phyloP scores from a whole-genome alignment of 2,113 vertebrate species.

The Gobiocypris rarus region DNA sequence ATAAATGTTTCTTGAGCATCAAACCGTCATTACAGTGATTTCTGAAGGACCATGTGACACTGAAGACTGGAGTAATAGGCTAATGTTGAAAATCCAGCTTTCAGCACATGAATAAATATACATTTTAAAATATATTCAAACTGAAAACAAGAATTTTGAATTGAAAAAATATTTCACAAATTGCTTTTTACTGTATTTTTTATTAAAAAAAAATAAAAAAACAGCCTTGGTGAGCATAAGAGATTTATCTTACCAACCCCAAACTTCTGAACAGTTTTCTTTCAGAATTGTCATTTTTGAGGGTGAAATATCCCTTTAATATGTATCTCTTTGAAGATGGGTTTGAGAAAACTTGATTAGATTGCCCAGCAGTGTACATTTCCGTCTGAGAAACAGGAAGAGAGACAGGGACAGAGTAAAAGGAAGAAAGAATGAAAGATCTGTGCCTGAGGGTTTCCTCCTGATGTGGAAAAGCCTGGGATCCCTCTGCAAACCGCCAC shows the following conservation, averaged over 20 bases:
- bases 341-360: not conserved
- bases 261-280: no score
- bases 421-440: not conserved
- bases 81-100: no score
- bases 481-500: not conserved
- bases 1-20: no score
- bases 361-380: not conserved
- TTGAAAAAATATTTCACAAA: no score
- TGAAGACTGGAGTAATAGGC: no score
- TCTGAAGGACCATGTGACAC: no score
- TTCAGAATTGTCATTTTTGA: no score
- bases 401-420: not conserved
- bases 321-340: not conserved
- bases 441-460: constrained; percentile 1
- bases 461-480: constrained; percentile 26
- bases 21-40: no score
- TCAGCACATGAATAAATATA: no score
- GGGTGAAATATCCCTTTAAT: not conserved
- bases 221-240: not conserved
- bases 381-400: not conserved
- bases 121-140: no score
- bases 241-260: not conserved
- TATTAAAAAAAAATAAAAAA: not conserved
- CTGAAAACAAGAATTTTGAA: no score
- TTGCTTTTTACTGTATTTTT: not conserved